Base-by-base conservation (phyloP, 2,888 invertebrate species). In the Plebejus anna region DNA sequence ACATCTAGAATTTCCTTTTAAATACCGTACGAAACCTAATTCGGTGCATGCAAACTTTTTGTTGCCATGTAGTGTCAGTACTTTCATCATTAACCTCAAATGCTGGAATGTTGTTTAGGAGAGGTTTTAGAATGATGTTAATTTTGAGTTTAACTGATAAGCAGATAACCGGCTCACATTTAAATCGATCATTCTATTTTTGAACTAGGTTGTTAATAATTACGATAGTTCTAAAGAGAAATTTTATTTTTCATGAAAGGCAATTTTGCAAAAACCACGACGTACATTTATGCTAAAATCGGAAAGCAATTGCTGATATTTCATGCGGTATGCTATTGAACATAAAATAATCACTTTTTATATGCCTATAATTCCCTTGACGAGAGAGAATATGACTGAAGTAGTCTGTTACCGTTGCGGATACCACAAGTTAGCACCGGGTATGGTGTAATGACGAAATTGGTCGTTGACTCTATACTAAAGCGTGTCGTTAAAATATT, bases 71-170 rank as follows among this genome's bases (percentile, higher is more conserved):
- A 73, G 6, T 73, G 36, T 32, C 55, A 36, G 47, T 73, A 55
- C 73, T 73, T 32, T 55, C 51, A 73, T 55, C 73, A 2, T 73
- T 73, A 73, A 73, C 73, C 73, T 73, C 73, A 73, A 73, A 73
- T 73, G 28, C 6, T 28, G 73, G 73, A 73, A 73, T 73, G 73
- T 55, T 73, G 73, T 51, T 73, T 73, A 55, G 72, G 47, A 73
- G 73, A 55, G 73, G 73, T 73, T 72, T n/a, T 36, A 71, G 42
- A 22, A 72, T 28, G 22, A 51, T 28, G 42, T 72, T 47, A 72
- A 66, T 66, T 66, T 66, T 66, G 61, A 66, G 66, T 66, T 66
- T 66, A 32, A 66, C 66, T 66, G 32, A 66, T 66, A 66, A 28
- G 59, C 28, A 61, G 61, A 28, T 28, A 61, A 61, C 61, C 61